Evolutionary conservation across 1,140 invertebrate species (phyloP).

Genomic region (Eufriesea mexicana): DNA sequence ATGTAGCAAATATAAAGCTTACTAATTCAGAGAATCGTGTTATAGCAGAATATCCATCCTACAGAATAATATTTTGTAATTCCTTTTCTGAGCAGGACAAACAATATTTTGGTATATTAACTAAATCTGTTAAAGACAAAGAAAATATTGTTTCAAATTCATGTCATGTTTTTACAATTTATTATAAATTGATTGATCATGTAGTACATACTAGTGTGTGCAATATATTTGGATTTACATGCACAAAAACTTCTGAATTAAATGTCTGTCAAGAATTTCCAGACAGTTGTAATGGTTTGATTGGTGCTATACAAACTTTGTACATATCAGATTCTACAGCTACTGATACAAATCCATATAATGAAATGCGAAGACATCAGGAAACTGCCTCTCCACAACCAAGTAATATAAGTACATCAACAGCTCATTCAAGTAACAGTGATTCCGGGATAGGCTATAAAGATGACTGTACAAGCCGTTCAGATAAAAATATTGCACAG

Average conservation of each 20-base stretch:
- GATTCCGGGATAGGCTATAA: conserved; percentile 97
- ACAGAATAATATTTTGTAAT: conserved; percentile 94
- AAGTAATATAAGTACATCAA: conserved; percentile 90
- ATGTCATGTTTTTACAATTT: conserved; percentile 97
- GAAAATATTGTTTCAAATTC: conserved; percentile 89
- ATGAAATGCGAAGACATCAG: conserved; percentile 73
- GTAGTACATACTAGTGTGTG: conserved; percentile 85
- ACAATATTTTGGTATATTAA: conserved; percentile 95
- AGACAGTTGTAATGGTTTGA: conserved; percentile 92
- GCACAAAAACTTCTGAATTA: conserved; percentile 78
- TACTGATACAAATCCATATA: conserved; percentile 71
- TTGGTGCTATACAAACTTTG: conserved; percentile 85
- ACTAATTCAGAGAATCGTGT: conserved; percentile 87
- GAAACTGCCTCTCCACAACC: conserved; percentile 90
- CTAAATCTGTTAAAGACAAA: conserved; percentile 85
- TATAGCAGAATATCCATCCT: conserved; percentile 92
- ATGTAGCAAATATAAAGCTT: conserved; percentile 89
- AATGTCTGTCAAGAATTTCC: conserved; percentile 94
- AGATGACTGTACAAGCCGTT: conserved; percentile 91
- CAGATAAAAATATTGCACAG: conserved; percentile 91
- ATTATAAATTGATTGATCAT: conserved; percentile 92
- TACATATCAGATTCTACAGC: conserved; percentile 79
- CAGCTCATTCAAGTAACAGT: conserved; percentile 94
- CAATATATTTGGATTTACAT: conserved; percentile 78
- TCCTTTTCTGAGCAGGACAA: conserved; percentile 94